Evolutionary conservation across 2,113 vertebrate genomes (phyloP).

Genomic region (Diglossa brunneiventris): DNA sequence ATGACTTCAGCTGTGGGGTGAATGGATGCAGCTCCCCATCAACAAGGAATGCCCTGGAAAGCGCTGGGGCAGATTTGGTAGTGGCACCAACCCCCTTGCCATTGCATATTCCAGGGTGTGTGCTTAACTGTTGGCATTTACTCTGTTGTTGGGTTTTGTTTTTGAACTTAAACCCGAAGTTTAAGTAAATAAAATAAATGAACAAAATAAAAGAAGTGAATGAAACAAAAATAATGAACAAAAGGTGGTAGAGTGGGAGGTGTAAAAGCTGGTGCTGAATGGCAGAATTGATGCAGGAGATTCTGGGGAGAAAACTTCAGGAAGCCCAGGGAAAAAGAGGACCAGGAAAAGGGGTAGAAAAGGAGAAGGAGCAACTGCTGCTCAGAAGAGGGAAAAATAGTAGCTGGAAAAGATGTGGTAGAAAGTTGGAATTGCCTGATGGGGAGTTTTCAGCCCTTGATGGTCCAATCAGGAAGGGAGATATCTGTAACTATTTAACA

Average conservation of each 20-base stretch:
- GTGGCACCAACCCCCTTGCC: background rate
- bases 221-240: background rate
- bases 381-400: background rate
- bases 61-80: background rate
- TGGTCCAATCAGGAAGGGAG: background rate
- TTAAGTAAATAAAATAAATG: background rate
- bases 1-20: background rate
- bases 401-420: background rate
- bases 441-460: background rate
- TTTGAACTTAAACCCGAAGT: background rate
- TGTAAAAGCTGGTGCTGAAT: background rate
- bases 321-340: background rate
- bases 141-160: background rate
- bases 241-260: background rate
- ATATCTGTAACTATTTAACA: background rate
- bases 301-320: background rate
- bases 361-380: background rate
- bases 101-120: background rate
- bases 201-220: background rate
- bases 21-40: background rate
- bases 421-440: background rate
- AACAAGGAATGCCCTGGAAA: background rate
- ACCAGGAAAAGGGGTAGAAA: background rate
- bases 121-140: background rate
- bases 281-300: background rate